Evolutionary conservation across 2,797 vertebrate species (phyloP), one percentile per base, ranked within the genome.

Genomic region (Furcifer pardalis): DNA sequence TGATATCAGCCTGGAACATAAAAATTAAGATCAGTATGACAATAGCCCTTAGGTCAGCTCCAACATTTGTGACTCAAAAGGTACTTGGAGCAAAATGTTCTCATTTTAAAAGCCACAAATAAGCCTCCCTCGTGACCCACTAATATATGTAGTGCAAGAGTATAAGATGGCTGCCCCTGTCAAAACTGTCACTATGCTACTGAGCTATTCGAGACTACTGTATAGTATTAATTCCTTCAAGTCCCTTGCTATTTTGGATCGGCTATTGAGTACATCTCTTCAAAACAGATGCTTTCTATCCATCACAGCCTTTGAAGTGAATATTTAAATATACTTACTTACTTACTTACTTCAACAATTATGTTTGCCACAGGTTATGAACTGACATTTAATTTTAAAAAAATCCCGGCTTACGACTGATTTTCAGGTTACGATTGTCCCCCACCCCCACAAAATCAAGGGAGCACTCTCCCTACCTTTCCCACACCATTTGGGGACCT

Each of bases 1-100:
- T 97, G 66, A 98, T 84, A 72, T 97, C 94, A 88, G 98, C 98
- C 98, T 99, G 82, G 25, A 73, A 15, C 5, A 71, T 86, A 84
- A 91, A 25, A 83, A 92, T 59, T 37, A 35, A 35, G 37, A 27
- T 76, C 76, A 77, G 35, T 32, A 68, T 52, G 46, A 73, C 12
- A 82, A 63, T 37, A 77, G 71, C 6, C 21, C 32, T 46, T 19
- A n/a, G 10, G 44, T 68, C 0, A 56, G 0, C 0, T 30, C 27
- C 27, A 59, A 62, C 12, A 1, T 9, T 83, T 72, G 56, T 30
- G 30, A 49, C 44, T 83, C 73, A 40, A 82, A 85, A 77, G 6
- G 46, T 72, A 52, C 8, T 4, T 32, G 8, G 77, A 46, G 42
- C 32, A 69, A 66, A 75, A 30, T 77, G 72, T 52, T 42, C 3